Percentiles rank a stretch among this genome's conserved stretches.
phyloP scores from a whole-genome alignment of 2,113 vertebrate genomes.

The Parus major region DNA sequence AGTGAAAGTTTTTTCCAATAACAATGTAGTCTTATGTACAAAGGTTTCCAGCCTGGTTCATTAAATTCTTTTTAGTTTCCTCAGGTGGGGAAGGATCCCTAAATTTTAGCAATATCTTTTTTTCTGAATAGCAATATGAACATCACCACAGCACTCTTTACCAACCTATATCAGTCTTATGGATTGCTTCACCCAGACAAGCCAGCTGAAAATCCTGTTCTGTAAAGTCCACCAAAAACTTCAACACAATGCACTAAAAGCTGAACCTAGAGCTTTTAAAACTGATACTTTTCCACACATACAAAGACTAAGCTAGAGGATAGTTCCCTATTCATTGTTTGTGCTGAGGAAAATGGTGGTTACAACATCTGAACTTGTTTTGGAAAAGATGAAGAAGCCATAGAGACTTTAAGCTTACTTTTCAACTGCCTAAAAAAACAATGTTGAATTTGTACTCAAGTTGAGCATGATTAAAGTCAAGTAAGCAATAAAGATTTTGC shows the following conservation, averaged over 20 bases:
- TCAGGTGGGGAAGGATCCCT: background rate
- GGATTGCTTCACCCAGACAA: background rate
- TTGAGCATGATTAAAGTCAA: background rate
- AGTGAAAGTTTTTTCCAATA: background rate
- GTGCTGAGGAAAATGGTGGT: background rate
- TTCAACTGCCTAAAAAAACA: background rate
- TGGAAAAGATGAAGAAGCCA: background rate
- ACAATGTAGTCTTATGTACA: background rate
- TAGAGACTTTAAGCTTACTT: background rate
- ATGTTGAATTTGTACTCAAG: background rate
- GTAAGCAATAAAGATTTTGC: background rate
- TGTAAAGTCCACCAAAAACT: background rate
- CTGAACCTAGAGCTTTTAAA: background rate
- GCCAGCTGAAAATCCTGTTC: background rate
- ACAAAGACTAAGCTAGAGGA: background rate
- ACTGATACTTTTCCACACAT: background rate
- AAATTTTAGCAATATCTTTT: background rate
- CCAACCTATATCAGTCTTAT: rapidly evolving
- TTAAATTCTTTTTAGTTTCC: background rate
- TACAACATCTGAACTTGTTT: background rate
- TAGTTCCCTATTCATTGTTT: background rate
- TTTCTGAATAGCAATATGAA: background rate
- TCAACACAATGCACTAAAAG: background rate
- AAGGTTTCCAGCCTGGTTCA: background rate
- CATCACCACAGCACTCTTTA: background rate